phyloP scores from a whole-genome alignment of 2,797 vertebrate species.

The Agapornis canus region DNA sequence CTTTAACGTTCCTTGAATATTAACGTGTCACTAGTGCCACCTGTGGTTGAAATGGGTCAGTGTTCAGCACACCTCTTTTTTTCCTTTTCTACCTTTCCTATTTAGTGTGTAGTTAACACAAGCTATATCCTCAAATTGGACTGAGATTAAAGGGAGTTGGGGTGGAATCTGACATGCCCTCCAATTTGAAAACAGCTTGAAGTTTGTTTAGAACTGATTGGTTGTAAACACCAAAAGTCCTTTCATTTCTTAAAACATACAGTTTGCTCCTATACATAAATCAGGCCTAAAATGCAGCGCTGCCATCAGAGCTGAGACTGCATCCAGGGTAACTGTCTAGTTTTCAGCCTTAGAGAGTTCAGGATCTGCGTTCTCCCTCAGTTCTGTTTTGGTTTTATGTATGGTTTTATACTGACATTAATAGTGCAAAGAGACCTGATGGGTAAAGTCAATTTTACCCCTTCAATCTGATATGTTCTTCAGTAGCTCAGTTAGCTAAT shows the following conservation, averaged over 20 bases:
- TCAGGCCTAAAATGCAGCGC: neutral
- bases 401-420: neutral
- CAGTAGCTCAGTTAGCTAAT: neutral
- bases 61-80: neutral
- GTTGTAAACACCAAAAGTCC: neutral
- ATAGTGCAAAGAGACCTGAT: neutral
- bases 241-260: neutral
- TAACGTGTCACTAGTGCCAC: conserved; percentile 34
- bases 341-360: neutral
- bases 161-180: neutral
- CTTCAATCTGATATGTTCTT: neutral
- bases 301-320: neutral
- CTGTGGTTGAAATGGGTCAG: conserved; percentile 8
- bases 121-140: neutral
- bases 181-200: neutral
- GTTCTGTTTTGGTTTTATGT: neutral
- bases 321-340: neutral
- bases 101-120: neutral
- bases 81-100: fast-evolving
- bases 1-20: neutral
- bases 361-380: neutral
- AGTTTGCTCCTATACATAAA: neutral
- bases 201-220: neutral
- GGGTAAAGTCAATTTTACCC: neutral
- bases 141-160: neutral